These are phyloP conservation scores for Epizoanthus stellaris DNA, from an alignment of 92 coral and sea anemone genomes.

Conservation along the genomic window DNA sequence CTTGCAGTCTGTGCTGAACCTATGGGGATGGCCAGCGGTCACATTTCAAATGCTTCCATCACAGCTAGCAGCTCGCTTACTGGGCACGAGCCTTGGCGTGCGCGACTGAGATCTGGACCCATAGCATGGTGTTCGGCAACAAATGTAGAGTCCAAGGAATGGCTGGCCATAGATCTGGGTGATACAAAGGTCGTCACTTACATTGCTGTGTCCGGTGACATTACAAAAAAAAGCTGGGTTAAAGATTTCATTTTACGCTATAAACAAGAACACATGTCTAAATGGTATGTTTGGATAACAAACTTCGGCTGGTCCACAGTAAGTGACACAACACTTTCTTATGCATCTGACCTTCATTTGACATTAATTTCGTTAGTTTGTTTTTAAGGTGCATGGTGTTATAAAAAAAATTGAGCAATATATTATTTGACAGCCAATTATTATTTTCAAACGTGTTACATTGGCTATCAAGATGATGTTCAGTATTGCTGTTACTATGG, in stretches of 20 bases:
- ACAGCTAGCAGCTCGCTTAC: conserved; percentile 29
- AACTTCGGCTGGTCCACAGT: not conserved
- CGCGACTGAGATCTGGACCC: conserved; percentile 18
- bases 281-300: not conserved
- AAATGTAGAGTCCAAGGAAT: not conserved
- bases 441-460: too few relatives aligned
- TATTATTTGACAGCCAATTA: too few relatives aligned
- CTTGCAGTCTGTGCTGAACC: conserved; percentile 13
- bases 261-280: not conserved
- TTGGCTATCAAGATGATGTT: too few relatives aligned
- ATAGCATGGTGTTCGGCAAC: conserved; percentile 25
- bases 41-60: conserved; percentile 11
- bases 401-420: too few relatives aligned
- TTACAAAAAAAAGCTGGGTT: conserved; percentile 5
- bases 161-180: conserved; percentile 8
- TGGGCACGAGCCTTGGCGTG: conserved; percentile 34
- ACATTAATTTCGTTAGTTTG: too few relatives aligned
- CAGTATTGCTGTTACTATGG: too few relatives aligned
- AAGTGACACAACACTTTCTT: not conserved
- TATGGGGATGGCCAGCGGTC: conserved; percentile 29
- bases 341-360: too few relatives aligned
- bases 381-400: too few relatives aligned
- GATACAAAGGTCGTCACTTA: not conserved
- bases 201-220: conserved; percentile 17
- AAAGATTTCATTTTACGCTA: not conserved